phyloP scores from a whole-genome alignment of 1,140 invertebrate species.

The Pseudomyrmex cubaensis region DNA sequence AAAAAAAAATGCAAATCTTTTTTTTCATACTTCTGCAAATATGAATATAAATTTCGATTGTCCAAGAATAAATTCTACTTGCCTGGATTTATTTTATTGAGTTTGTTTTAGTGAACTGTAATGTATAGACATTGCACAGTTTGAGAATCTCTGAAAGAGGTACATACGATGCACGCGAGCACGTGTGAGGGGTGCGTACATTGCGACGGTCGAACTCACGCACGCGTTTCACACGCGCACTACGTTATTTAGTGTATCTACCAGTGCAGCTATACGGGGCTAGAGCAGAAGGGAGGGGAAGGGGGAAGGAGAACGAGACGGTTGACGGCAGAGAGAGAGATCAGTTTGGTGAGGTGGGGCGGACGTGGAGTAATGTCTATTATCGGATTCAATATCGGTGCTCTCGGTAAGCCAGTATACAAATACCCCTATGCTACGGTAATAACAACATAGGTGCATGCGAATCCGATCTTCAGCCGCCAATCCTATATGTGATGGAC shows the following conservation, averaged over 20 bases:
- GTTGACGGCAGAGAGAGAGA: constrained; percentile 13
- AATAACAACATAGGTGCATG: constrained; percentile 83
- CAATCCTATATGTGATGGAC: constrained; percentile 79
- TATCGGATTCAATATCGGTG: constrained; percentile 85
- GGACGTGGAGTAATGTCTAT: constrained; percentile 81
- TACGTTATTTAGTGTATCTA: constrained; percentile 71
- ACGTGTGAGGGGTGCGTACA: constrained; percentile 55
- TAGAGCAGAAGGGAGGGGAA: constrained; percentile 1
- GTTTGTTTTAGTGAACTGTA: no score
- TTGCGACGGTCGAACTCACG: constrained; percentile 68
- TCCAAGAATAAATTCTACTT: not conserved
- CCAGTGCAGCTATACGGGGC: constrained; percentile 22
- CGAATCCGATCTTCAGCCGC: constrained; percentile 79
- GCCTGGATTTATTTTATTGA: not conserved
- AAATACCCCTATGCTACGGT: constrained; percentile 84
- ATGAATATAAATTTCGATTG: not conserved
- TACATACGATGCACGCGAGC: constrained; percentile 34
- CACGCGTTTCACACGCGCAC: constrained; percentile 70
- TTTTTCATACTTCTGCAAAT: not conserved
- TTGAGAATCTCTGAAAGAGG: constrained; percentile 41
- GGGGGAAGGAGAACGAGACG: not conserved
- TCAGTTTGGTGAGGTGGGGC: constrained; percentile 23
- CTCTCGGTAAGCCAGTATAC: constrained; percentile 84
- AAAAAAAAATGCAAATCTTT: not conserved
- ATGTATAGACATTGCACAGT: not conserved